Percentiles rank a stretch among this genome's conserved stretches.
phyloP scores from a whole-genome alignment of 2,797 vertebrate species.

The Thunnus albacares region DNA sequence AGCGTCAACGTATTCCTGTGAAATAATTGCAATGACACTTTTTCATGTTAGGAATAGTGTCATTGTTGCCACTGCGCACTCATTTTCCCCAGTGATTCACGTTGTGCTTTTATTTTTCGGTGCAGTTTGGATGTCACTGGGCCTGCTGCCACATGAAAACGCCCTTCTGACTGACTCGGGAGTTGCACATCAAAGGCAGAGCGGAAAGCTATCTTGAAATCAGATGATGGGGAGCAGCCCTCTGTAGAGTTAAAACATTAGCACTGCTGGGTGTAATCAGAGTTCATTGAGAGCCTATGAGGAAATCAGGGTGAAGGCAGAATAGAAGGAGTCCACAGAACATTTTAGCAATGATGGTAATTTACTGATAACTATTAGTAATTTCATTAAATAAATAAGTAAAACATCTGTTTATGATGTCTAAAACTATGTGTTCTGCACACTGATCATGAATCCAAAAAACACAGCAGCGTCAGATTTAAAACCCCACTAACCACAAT shows the following conservation, averaged over 20 bases:
- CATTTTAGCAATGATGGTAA: not conserved
- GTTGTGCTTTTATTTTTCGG: not conserved
- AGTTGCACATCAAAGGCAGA: constrained; percentile 70
- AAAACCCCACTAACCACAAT: not conserved
- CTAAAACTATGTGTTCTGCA: not conserved
- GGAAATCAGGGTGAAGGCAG: constrained; percentile 29
- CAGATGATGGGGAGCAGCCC: constrained; percentile 58
- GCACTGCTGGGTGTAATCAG: constrained; percentile 60
- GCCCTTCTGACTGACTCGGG: constrained; percentile 61
- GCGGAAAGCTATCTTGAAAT: constrained; percentile 64
- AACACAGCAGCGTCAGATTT: not conserved
- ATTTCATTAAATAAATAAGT: constrained; percentile 5
- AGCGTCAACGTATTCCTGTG: not conserved
- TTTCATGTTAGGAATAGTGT: constrained; percentile 28
- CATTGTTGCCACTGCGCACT: constrained; percentile 36
- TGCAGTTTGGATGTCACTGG: constrained; percentile 52
- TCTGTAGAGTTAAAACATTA: constrained; percentile 41
- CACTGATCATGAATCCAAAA: not conserved
- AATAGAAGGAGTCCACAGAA: constrained; percentile 21
- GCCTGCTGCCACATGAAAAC: constrained; percentile 61
- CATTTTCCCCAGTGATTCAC: constrained; percentile 31
- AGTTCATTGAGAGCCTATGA: constrained; percentile 49
- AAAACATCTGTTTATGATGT: constrained; percentile 24
- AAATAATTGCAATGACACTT: constrained; percentile 30
- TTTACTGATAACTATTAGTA: constrained; percentile 28